Evolutionary conservation across 2,797 vertebrate genomes (phyloP).

Genomic region (Tenualosa thibaudeaui): DNA sequence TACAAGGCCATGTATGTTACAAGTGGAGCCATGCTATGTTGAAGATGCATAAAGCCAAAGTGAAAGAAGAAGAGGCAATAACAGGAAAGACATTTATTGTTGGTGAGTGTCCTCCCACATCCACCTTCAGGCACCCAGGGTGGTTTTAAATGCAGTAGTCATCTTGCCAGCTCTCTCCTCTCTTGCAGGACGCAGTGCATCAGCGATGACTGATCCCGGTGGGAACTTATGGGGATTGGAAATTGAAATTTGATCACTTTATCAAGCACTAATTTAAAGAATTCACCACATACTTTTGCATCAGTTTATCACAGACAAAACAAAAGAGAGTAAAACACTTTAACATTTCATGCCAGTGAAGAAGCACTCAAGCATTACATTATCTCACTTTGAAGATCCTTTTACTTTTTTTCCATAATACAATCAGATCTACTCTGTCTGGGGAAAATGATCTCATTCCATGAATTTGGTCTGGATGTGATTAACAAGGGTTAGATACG

Average conservation of each 20-base stretch:
- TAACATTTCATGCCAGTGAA: not conserved
- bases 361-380: not conserved
- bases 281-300: slow-evolving; percentile 8
- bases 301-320: not conserved
- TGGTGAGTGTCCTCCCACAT: not conserved
- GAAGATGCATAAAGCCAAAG: slow-evolving; percentile 10
- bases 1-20: not conserved
- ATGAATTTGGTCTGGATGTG: not conserved
- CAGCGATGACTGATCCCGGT: not conserved
- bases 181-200: not conserved
- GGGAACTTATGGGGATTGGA: not conserved
- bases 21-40: too few relatives aligned
- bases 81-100: not conserved
- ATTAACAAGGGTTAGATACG: not conserved
- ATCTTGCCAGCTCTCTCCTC: not conserved
- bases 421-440: not conserved
- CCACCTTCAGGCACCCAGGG: not conserved
- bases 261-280: not conserved
- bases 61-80: not conserved
- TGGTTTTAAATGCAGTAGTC: not conserved
- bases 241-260: not conserved
- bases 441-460: not conserved
- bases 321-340: not conserved
- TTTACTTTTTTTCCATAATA: not conserved
- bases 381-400: not conserved